Evolutionary conservation across 2,797 vertebrate genomes (phyloP).

Genomic region (Syndactyla subalaris): DNA sequence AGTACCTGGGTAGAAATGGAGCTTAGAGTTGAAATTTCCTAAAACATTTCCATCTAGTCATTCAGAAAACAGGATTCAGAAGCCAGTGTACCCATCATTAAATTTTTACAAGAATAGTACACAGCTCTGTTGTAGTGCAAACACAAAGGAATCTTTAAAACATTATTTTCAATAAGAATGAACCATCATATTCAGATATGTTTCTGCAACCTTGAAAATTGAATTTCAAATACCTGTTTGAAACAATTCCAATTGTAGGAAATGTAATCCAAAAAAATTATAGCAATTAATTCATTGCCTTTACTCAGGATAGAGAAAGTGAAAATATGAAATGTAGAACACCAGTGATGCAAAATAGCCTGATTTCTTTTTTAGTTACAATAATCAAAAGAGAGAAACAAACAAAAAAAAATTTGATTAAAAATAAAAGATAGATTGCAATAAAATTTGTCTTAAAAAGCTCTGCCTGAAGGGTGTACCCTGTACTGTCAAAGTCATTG

Average conservation of each 20-base stretch:
- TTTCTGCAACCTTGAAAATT: neutral
- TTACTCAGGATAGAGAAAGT: neutral
- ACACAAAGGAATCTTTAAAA: neutral
- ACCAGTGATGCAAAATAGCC: neutral
- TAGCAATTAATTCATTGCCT: neutral
- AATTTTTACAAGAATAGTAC: neutral
- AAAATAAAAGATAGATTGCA: neutral
- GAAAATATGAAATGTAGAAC: neutral
- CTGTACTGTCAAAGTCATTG: neutral
- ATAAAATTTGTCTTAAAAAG: neutral
- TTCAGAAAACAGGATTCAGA: neutral
- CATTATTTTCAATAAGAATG: neutral
- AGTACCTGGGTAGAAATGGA: neutral
- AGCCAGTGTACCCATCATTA: neutral
- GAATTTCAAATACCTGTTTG: neutral
- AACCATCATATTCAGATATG: neutral
- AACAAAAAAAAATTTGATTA: fast-evolving
- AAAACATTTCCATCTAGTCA: neutral
- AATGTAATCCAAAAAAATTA: neutral
- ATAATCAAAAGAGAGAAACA: neutral
- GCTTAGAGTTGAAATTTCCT: neutral
- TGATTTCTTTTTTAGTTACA: neutral
- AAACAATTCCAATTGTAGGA: neutral
- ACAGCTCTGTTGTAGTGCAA: neutral
- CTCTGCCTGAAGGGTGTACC: neutral